These are phyloP conservation scores for Menidia menidia DNA, from an alignment of 2,797 vertebrate genomes.

Conservation along the genomic window DNA sequence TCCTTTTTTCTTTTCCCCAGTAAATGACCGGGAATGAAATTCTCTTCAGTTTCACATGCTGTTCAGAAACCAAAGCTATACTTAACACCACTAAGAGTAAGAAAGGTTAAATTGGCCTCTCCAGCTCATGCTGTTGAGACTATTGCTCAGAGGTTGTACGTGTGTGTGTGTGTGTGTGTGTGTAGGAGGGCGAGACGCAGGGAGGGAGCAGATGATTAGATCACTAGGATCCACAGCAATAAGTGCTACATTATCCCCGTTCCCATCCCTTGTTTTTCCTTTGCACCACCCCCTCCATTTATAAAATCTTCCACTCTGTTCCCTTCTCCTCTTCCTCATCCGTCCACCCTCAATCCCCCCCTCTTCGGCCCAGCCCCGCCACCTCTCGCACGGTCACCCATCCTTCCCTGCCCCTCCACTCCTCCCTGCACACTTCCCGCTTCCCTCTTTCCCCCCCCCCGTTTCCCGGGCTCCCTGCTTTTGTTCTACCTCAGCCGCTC, in stretches of 20 bases:
- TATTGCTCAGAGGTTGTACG: background rate
- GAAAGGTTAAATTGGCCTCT: slow-evolving; percentile 13
- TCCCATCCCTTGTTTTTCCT: slow-evolving; percentile 44
- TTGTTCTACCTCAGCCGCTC: slow-evolving; percentile 26
- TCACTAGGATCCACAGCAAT: slow-evolving; percentile 67
- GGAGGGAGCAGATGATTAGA: slow-evolving; percentile 59
- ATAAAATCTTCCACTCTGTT: slow-evolving; percentile 53
- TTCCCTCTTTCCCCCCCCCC: background rate
- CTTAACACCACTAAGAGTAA: slow-evolving; percentile 1
- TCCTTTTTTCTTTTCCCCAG: background rate
- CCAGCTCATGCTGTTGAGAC: slow-evolving; percentile 6
- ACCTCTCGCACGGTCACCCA: slow-evolving; percentile 1
- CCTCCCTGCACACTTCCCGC: slow-evolving; percentile 19
- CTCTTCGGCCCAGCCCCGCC: slow-evolving; percentile 22
- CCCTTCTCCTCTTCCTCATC: slow-evolving; percentile 37
- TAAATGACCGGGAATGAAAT: background rate
- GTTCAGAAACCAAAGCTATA: background rate
- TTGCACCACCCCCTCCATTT: slow-evolving; percentile 53
- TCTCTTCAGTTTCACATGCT: background rate
- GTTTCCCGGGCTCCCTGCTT: slow-evolving; percentile 13
- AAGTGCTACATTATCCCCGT: slow-evolving; percentile 67
- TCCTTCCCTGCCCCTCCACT: background rate
- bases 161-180: slow-evolving; percentile 15
- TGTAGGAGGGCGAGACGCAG: background rate
- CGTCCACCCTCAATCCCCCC: slow-evolving; percentile 50